Base-by-base conservation (phyloP, 2,888 invertebrate genomes). In the Patella caerulea region DNA sequence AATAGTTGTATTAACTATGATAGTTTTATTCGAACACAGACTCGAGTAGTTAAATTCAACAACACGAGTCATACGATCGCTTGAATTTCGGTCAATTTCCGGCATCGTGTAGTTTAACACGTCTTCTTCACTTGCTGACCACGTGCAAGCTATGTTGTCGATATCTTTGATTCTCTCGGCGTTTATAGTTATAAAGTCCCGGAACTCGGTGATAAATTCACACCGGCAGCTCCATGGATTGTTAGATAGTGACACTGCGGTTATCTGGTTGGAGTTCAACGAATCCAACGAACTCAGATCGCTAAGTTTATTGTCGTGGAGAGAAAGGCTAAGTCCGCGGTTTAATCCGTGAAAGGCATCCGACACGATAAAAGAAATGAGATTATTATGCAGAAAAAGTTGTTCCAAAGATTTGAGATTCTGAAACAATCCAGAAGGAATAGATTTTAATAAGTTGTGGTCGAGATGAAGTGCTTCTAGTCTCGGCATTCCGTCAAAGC, bases 151-250 rank as follows among this genome's bases (percentile, higher is more conserved):
- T 11, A 81, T 24, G 0, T 54, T 55, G 2, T 53, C n/a, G 29
- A 76, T 74, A 55, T 81, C 81, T 17, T 14, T 5, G 11, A 81
- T 71, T 9, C n/a, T 24, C 0, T 75, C n/a, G 4, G 19, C 53
- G 15, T 74, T 73, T 14, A 65, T n/a, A 5, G 52, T 14, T 3
- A 76, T 52, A 34, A 76, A 72, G 53, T 79, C 73, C 29, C 74
- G 56, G 54, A 81, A 74, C 2, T 17, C 17, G 56, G 15, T 72
- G 11, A 77, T 52, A 55, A 78, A 76, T 52, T 81, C 72, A 79
- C 86, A 86, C 29, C 82, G 77, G 77, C 86, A 86, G 7, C 76
- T 52, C 83, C 81, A 83, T 0, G 80, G 75, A 52, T 83, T 83
- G 14, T 69, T 72, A 3, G 71, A 74, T 14, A 83, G 75, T n/a